Percentiles rank a stretch among this genome's conserved stretches.
phyloP scores from a whole-genome alignment of 2,797 vertebrate genomes.

The Pseudochirops cupreus region DNA sequence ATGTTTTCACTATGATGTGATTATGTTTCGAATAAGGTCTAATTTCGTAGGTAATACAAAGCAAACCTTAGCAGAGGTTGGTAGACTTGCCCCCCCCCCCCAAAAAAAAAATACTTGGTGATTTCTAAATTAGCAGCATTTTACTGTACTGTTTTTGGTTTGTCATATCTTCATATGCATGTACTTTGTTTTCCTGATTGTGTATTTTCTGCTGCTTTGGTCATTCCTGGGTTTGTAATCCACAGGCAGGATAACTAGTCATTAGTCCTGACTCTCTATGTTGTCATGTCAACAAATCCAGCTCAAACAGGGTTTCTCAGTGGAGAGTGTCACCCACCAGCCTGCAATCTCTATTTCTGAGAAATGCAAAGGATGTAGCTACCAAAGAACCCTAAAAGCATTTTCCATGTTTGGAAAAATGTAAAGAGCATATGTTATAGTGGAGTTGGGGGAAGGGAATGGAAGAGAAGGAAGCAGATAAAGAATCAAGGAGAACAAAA shows the following conservation, averaged over 20 bases:
- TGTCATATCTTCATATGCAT: not conserved
- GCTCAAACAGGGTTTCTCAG: not conserved
- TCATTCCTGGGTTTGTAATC: not conserved
- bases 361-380: not conserved
- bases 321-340: not conserved
- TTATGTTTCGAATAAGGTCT: not conserved
- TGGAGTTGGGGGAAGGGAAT: not conserved
- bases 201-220: not conserved
- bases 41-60: not conserved
- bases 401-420: not conserved
- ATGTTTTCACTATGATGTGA: not conserved
- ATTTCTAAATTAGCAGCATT: not conserved
- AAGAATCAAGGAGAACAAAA: not conserved
- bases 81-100: not conserved
- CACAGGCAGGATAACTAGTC: not conserved
- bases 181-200: not conserved
- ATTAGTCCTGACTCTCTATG: not conserved
- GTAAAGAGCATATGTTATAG: not conserved
- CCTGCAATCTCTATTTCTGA: not conserved
- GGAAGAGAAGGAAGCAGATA: not conserved
- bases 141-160: not conserved
- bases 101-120: not conserved
- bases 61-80: not conserved
- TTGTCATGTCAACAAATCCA: not conserved
- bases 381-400: not conserved